Percentiles rank a stretch among this genome's conserved stretches.
These are phyloP conservation scores for Sparidentex hasta DNA, from an alignment of 2,797 vertebrate genomes.

Conservation along the genomic window DNA sequence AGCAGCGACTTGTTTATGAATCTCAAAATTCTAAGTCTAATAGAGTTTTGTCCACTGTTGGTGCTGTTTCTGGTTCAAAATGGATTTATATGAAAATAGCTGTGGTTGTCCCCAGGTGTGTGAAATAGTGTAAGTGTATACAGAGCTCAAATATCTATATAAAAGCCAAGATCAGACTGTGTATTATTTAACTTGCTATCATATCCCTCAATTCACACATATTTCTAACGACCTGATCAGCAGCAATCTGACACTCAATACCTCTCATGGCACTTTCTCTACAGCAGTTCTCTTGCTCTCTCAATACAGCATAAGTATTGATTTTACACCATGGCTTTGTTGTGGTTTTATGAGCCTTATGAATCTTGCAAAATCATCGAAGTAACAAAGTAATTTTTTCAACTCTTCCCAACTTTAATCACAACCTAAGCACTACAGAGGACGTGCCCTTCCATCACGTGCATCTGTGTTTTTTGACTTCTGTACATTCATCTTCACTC, in stretches of 20 bases:
- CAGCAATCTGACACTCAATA: conserved; percentile 9
- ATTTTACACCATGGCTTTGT: neutral
- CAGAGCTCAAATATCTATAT: neutral
- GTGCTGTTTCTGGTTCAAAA: neutral
- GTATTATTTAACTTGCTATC: neutral
- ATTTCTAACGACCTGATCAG: conserved; percentile 1
- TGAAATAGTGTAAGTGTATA: no score
- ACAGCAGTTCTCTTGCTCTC: neutral
- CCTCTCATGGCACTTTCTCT: conserved; percentile 2
- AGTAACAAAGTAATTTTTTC: neutral
- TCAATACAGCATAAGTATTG: neutral
- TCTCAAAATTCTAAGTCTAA: neutral
- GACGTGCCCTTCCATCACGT: neutral
- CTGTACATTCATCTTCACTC: conserved; percentile 14
- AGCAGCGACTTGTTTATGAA: neutral
- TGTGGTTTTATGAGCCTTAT: neutral
- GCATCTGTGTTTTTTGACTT: conserved; percentile 28
- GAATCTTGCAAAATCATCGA: neutral
- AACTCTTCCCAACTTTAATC: neutral
- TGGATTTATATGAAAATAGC: neutral
- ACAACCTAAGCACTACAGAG: neutral
- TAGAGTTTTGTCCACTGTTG: conserved; percentile 9
- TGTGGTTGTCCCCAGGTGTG: neutral
- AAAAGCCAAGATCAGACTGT: neutral
- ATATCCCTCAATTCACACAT: neutral